Evolutionary conservation across 2,888 invertebrate genomes (phyloP), one percentile per base, ranked within the genome.

Genomic region (Eupithecia subfuscata): DNA sequence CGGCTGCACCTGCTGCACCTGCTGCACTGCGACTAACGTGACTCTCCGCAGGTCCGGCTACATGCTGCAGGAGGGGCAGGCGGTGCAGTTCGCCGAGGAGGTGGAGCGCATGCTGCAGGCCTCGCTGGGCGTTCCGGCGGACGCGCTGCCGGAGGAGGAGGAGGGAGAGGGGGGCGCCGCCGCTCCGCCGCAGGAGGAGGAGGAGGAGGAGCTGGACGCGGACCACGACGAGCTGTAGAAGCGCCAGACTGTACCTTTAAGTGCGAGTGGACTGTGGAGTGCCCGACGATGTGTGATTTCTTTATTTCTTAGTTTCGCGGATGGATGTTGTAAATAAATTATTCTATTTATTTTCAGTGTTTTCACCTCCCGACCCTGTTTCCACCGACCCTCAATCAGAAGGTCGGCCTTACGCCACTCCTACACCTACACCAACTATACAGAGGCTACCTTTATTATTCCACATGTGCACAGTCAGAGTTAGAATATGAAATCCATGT

Each of bases 41-140:
- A 18, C 8, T 48, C 18, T 18, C 2, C 40, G 43, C 75, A 76
- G 91, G 77, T 99, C 99, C 7, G 99, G 99, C n/a, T 99, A 96
- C 92, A 96, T 97, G 96, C 96, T 99, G 75, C 93, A 93, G 86
- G 94, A 94, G 89, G 94, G 92, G 1, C 93, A 93, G 87, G 91
- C 92, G 69, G 95, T 97, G 6, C 97, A 97, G 80, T 99, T 99
- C 94, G 99, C 99, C 0, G 97, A 97, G 70, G 96, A 97, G 80
- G 98, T 99, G 74, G 99, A 99, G 91, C 94, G 94, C 78, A 97
- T 99, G 96, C 97, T 99, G 96, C 95, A 97, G 84, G 96, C 96
- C 85, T 95, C 97, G 22, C 93, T 98, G 25, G 98, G 98, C 30
- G 96, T 98, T 82, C 95, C 98, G 63, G 86, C 97, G 71, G 97